Conservation (phyloP, 2,113 vertebrate genomes). For the Aphyosemion australe region DNA sequence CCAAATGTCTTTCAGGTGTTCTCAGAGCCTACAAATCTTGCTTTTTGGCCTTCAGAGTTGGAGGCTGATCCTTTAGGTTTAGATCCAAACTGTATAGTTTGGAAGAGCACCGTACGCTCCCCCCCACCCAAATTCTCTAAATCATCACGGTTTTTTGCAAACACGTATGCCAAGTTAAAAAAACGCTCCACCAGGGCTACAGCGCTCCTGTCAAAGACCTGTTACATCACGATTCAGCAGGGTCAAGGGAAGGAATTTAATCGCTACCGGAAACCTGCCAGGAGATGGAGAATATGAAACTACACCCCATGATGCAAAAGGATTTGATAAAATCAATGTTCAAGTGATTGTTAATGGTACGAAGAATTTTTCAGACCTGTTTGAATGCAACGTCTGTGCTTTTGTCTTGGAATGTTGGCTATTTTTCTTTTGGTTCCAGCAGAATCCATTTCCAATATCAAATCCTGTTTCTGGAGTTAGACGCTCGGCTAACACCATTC, state of each 20-base stretch:
- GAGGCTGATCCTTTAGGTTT: background rate
- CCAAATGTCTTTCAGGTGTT: background rate
- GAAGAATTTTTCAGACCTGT: background rate
- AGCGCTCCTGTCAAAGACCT: conserved; percentile 13
- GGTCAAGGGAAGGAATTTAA: background rate
- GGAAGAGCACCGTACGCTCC: conserved; percentile 13
- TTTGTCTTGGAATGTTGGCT: too few species aligned
- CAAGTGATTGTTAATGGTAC: background rate
- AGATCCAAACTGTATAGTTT: background rate
- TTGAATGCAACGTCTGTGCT: background rate
- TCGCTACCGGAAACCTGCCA: conserved; percentile 6
- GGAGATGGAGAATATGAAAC: background rate
- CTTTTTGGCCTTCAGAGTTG: background rate
- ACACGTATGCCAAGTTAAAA: conserved; percentile 17
- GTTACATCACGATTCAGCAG: conserved; percentile 5
- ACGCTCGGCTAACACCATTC: background rate
- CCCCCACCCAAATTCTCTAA: background rate
- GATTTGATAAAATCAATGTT: background rate
- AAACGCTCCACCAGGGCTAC: conserved; percentile 8
- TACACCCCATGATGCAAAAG: background rate
- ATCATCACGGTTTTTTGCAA: background rate
- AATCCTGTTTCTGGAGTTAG: background rate
- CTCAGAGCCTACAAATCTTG: background rate
- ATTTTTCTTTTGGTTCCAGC: background rate
- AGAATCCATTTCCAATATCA: conserved; percentile 12